Evolutionary conservation across 2,888 invertebrate species (phyloP).

Genomic region (Mactromeris polynyma): DNA sequence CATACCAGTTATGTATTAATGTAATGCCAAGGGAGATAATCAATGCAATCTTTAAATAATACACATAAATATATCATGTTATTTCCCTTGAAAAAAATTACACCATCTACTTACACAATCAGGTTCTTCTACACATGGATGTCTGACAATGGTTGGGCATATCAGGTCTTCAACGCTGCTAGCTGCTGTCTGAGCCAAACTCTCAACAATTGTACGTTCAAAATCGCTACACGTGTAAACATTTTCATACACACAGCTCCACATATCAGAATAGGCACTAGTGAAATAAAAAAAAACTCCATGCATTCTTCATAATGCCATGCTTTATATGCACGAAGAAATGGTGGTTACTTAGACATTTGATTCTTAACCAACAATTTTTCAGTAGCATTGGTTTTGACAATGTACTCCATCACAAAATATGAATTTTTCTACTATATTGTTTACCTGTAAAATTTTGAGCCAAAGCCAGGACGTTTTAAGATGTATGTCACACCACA

Average conservation of each 20-base stretch:
- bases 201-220: neutral
- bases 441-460: too few relatives aligned
- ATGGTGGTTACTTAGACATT: too few relatives aligned
- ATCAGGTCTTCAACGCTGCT: neutral
- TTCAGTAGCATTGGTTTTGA: too few relatives aligned
- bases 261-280: conserved; percentile 50
- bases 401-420: too few relatives aligned
- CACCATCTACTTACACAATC: conserved; percentile 62
- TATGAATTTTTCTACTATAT: too few relatives aligned
- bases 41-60: neutral
- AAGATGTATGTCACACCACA: too few relatives aligned
- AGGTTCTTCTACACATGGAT: conserved; percentile 52
- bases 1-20: neutral
- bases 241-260: conserved; percentile 56
- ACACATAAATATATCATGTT: neutral
- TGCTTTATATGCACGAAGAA: neutral
- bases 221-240: conserved; percentile 33
- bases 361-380: too few relatives aligned
- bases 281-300: neutral
- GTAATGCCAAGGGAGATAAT: neutral
- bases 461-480: too few relatives aligned
- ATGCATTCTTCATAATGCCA: neutral
- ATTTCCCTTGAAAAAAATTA: neutral
- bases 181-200: neutral
- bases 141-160: conserved; percentile 21